phyloP scores from a whole-genome alignment of 2,797 vertebrate genomes.

The Rhinogobio ventralis region DNA sequence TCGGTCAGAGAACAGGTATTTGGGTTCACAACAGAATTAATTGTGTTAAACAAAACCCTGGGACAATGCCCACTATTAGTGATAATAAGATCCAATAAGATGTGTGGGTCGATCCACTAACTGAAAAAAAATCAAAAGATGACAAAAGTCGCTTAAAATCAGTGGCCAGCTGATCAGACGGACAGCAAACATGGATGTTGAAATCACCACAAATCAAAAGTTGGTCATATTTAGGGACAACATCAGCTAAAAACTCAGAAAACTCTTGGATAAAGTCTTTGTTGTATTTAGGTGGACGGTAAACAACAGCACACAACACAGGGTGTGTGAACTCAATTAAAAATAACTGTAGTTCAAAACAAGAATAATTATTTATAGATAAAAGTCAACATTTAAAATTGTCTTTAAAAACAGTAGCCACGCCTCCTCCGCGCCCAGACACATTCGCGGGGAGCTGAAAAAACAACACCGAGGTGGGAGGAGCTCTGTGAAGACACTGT shows the following conservation, averaged over 20 bases:
- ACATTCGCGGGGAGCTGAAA: too few relatives aligned
- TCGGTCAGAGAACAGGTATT: not conserved
- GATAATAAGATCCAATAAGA: not conserved
- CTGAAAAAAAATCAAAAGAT: conserved; percentile 6
- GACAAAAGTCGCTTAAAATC: not conserved
- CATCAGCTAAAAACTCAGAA: too few relatives aligned
- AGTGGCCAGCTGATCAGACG: not conserved
- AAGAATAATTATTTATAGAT: too few relatives aligned
- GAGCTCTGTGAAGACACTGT: too few relatives aligned
- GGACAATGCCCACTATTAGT: not conserved
- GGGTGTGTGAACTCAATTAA: not conserved
- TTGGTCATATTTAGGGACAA: conserved; percentile 3
- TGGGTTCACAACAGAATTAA: not conserved
- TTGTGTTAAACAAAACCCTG: not conserved
- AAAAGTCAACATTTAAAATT: too few relatives aligned
- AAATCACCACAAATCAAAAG: conserved; percentile 10
- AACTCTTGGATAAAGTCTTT: too few relatives aligned
- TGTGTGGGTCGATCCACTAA: not conserved
- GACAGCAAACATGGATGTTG: conserved; percentile 13
- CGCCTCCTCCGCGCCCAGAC: too few relatives aligned
- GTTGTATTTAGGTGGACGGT: too few relatives aligned
- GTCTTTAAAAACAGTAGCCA: too few relatives aligned
- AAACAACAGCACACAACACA: too few relatives aligned
- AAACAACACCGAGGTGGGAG: too few relatives aligned
- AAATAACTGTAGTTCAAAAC: not conserved